Evolutionary conservation across 2,797 vertebrate species (phyloP).

Genomic region (Monodelphis domestica): DNA sequence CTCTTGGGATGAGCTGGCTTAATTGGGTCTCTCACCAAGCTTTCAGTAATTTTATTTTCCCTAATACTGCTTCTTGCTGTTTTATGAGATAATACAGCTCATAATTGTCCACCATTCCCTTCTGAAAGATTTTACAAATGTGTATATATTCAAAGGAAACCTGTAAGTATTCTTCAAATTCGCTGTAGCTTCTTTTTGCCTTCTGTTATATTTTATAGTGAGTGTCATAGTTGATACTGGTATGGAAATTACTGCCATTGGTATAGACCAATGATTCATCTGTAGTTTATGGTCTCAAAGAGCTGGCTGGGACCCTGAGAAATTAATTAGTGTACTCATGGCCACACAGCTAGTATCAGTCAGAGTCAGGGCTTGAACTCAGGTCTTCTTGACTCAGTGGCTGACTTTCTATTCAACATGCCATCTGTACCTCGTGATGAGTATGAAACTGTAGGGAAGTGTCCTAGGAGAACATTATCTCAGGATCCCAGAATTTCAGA

Average conservation of each 20-base stretch:
- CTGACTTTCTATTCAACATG: not conserved
- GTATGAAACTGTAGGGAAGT: not conserved
- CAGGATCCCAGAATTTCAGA: not conserved
- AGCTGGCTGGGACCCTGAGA: not conserved
- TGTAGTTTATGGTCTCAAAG: not conserved
- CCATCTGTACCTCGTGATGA: not conserved
- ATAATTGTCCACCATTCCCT: conserved; percentile 3
- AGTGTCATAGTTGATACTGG: not conserved
- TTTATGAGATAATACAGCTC: not conserved
- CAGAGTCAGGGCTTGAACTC: not conserved
- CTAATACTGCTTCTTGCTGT: not conserved
- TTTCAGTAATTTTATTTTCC: not conserved
- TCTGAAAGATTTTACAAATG: not conserved
- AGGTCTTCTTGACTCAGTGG: not conserved
- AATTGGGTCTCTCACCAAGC: not conserved
- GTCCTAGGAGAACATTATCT: not conserved
- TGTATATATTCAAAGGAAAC: not conserved
- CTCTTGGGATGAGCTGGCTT: not conserved
- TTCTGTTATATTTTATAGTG: not conserved
- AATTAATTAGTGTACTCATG: not conserved
- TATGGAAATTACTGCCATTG: not conserved
- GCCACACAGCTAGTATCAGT: not conserved
- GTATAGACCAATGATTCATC: not conserved
- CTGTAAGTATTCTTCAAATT: not conserved
- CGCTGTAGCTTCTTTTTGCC: not conserved